phyloP scores from a whole-genome alignment of 37 sponge, comb jelly and placozoan species.

The Mnemiopsis leidyi region DNA sequence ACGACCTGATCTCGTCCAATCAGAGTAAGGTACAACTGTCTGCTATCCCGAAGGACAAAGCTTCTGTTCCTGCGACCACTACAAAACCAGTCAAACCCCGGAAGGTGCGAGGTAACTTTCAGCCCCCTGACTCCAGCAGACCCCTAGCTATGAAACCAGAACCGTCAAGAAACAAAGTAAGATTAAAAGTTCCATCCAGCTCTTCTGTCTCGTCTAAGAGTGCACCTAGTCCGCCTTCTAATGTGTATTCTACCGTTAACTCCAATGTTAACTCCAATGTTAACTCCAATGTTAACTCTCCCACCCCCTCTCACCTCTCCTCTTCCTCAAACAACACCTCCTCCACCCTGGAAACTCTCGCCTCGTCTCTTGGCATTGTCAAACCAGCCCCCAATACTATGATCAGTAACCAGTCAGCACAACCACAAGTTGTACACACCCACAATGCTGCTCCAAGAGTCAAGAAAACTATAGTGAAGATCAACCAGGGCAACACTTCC shows the following conservation, averaged over 20 bases:
- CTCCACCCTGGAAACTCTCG: not conserved
- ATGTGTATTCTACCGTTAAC: not conserved
- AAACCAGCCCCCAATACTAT: not conserved
- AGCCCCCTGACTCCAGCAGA: not conserved
- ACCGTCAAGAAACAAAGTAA: not conserved
- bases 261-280: no score
- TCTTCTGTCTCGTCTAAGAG: not conserved
- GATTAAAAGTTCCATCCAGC: not conserved
- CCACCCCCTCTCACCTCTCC: not conserved
- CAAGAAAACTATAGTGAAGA: not conserved
- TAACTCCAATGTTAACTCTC: not conserved
- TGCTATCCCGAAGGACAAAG: not conserved
- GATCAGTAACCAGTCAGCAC: not conserved
- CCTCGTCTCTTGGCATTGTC: slow-evolving; percentile 31
- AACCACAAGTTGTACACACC: not conserved
- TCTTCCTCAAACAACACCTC: not conserved
- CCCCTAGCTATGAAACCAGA: not conserved
- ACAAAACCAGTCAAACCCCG: not conserved
- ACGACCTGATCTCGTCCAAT: slow-evolving; percentile 8
- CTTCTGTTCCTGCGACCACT: not conserved
- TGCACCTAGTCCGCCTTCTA: not conserved
- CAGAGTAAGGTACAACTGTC: slow-evolving; percentile 52
- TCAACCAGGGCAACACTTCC: not conserved
- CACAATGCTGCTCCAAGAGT: not conserved
- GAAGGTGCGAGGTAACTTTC: not conserved